Evolutionary conservation across 2,113 vertebrate genomes (phyloP).

Genomic region (Rousettus leschenaultii): DNA sequence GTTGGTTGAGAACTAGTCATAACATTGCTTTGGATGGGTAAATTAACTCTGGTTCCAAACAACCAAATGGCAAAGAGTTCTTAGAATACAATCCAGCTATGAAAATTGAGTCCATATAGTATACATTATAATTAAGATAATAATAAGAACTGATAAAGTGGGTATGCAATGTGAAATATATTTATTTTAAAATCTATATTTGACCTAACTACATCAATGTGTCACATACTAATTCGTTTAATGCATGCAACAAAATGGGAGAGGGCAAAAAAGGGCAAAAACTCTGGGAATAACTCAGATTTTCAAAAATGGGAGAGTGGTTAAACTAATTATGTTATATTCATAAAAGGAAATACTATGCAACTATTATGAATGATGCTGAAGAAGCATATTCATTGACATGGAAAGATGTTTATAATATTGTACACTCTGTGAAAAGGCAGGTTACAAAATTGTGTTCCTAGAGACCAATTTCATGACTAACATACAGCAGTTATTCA

Average conservation of each 20-base stretch:
- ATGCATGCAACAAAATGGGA: not conserved
- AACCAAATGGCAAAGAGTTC: not conserved
- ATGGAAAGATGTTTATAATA: not conserved
- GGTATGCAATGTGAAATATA: not conserved
- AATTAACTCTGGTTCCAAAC: not conserved
- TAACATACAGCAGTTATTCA: not conserved
- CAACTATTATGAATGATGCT: not conserved
- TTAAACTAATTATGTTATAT: not conserved
- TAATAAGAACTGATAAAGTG: not conserved
- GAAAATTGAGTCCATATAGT: not conserved
- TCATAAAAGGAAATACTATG: not conserved
- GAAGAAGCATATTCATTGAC: not conserved
- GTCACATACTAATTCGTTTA: not conserved
- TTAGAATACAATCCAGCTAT: not conserved
- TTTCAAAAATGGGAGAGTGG: not conserved
- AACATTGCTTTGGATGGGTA: not conserved
- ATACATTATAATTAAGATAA: not conserved
- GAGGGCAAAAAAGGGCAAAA: not conserved
- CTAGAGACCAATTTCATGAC: not conserved
- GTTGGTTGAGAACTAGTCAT: not conserved
- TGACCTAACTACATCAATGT: not conserved
- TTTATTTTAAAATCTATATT: not conserved
- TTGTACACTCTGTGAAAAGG: not conserved
- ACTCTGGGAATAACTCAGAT: not conserved
- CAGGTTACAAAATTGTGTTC: not conserved